These are phyloP conservation scores for Rattus rattus DNA, from an alignment of 2,113 vertebrate genomes.

Conservation along the genomic window DNA sequence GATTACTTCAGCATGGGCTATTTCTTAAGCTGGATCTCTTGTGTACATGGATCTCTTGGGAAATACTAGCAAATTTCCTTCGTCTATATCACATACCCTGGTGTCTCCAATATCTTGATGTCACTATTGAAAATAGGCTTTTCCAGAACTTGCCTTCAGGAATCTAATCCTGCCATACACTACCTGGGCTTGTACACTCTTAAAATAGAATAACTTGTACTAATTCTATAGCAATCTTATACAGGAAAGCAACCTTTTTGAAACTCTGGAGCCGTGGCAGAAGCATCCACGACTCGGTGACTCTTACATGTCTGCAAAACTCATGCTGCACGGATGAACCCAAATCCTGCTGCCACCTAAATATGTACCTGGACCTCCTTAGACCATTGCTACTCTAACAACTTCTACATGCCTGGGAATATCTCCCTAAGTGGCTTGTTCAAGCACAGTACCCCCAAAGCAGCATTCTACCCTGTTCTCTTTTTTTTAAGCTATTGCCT, in stretches of 20 bases:
- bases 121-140: neutral
- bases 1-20: neutral
- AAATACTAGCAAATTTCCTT: neutral
- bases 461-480: neutral
- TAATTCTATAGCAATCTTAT: neutral
- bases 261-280: neutral
- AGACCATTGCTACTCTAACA: neutral
- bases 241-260: neutral
- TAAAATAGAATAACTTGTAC: neutral
- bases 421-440: too few species aligned
- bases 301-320: neutral
- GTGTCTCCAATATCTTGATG: neutral
- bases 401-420: neutral
- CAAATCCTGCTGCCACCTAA: neutral
- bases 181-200: neutral
- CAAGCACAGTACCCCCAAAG: neutral
- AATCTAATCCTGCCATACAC: neutral
- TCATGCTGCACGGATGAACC: neutral
- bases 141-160: neutral
- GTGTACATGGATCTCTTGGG: neutral
- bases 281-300: neutral
- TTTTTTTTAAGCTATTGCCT: neutral
- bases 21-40: neutral
- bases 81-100: neutral
- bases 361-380: neutral